A percentile compares a stretch with the other conserved stretches of the same genome.
Conservation (phyloP, 2,797 vertebrate genomes). For the Urocyon cinereoargenteus region DNA sequence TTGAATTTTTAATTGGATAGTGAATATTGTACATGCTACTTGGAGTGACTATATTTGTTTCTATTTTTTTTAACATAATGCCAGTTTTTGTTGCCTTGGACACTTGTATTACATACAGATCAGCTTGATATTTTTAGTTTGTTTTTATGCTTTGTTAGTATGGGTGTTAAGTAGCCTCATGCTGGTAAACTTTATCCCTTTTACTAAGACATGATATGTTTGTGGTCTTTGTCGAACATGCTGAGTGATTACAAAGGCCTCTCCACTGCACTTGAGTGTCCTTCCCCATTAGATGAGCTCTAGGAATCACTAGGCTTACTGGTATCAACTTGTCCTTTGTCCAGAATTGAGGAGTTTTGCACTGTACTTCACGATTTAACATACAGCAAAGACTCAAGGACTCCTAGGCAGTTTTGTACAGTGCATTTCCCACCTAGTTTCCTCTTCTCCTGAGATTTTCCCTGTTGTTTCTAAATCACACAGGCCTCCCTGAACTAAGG, state of each 20-base stretch:
- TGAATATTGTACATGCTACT: too few species aligned
- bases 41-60: too few species aligned
- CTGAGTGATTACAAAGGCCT: neutral
- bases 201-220: neutral
- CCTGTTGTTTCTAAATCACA: neutral
- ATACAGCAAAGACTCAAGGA: neutral
- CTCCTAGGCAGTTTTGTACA: neutral
- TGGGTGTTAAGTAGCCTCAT: neutral
- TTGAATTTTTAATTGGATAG: too few species aligned
- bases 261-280: neutral
- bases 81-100: neutral
- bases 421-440: neutral
- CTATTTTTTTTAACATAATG: too few species aligned
- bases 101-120: neutral
- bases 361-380: neutral
- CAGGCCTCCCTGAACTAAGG: neutral
- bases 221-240: neutral
- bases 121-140: neutral
- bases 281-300: neutral
- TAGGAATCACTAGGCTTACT: neutral
- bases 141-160: neutral
- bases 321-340: neutral
- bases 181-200: neutral
- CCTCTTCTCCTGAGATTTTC: neutral
- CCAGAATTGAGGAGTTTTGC: neutral